phyloP scores from a whole-genome alignment of 2,113 vertebrate genomes.

The Heterocephalus glaber region DNA sequence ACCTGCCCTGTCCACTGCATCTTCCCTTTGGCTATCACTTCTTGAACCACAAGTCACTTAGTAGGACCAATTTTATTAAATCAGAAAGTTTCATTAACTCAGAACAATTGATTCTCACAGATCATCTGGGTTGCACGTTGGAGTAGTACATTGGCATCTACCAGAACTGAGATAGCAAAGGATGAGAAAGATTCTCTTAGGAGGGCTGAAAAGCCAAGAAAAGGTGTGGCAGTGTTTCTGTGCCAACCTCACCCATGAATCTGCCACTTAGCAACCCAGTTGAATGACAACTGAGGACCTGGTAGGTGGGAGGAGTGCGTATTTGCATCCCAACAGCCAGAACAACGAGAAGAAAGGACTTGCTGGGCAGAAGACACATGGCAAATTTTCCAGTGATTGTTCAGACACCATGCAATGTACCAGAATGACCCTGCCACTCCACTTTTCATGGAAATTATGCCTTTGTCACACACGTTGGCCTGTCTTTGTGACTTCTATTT shows the following conservation, averaged over 20 bases:
- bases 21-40: not conserved
- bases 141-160: not conserved
- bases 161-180: not conserved
- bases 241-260: not conserved
- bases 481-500: not conserved
- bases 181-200: not conserved
- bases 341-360: not conserved
- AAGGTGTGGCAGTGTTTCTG: not conserved
- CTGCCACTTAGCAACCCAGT: not conserved
- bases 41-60: not conserved
- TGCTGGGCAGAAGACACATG: not conserved
- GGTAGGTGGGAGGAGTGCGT: not conserved
- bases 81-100: not conserved
- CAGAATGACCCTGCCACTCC: accelerated
- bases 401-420: not conserved
- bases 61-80: not conserved
- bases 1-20: accelerated
- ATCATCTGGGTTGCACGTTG: not conserved
- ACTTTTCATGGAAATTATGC: not conserved
- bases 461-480: not conserved
- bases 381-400: not conserved
- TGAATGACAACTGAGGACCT: not conserved
- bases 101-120: not conserved
- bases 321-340: not conserved
- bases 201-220: not conserved